Percentiles rank a stretch among this genome's conserved stretches.
Evolutionary conservation across 92 coral and sea anemone species (phyloP).

Genomic region (Palythoa grandiflora): DNA sequence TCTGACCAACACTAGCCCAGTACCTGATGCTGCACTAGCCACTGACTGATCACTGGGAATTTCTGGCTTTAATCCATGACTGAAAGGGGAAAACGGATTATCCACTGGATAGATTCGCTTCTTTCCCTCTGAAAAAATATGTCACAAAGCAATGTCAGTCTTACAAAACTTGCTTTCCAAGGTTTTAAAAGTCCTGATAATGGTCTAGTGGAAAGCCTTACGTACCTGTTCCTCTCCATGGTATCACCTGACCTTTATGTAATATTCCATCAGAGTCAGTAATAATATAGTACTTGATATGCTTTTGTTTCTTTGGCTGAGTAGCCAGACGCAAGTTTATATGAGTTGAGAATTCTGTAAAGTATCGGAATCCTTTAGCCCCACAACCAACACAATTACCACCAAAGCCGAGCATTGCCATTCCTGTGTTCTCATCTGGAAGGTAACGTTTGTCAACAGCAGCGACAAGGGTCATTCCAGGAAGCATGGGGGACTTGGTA

Average conservation of each 20-base stretch:
- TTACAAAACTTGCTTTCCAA: not conserved
- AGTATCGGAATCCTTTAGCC: constrained; percentile 94
- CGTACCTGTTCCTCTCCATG: constrained; percentile 86
- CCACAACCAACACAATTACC: constrained; percentile 99
- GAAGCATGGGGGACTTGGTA: constrained; percentile 93
- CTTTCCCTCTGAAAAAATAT: constrained; percentile 36
- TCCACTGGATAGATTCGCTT: constrained; percentile 35
- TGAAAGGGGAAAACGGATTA: constrained; percentile 40
- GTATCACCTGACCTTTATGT: constrained; percentile 88
- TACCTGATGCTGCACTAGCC: constrained; percentile 71
- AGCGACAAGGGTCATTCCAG: constrained; percentile 88
- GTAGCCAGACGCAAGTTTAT: constrained; percentile 94
- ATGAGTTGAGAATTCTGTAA: constrained; percentile 97
- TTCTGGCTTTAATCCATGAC: constrained; percentile 54
- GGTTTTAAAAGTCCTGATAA: not conserved
- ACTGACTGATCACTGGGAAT: constrained; percentile 65
- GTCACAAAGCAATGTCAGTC: not conserved
- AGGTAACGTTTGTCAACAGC: constrained; percentile 97
- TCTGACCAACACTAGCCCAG: not conserved
- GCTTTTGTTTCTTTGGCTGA: constrained; percentile 98
- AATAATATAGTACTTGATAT: constrained; percentile 86
- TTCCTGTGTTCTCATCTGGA: constrained; percentile 87
- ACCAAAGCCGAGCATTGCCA: constrained; percentile 94
- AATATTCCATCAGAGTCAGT: constrained; percentile 82
- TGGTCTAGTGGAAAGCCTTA: not conserved